Percentiles rank a stretch among this genome's conserved stretches.
phyloP scores from a whole-genome alignment of 1,140 invertebrate genomes.

The Tyrophagus putrescentiae region DNA sequence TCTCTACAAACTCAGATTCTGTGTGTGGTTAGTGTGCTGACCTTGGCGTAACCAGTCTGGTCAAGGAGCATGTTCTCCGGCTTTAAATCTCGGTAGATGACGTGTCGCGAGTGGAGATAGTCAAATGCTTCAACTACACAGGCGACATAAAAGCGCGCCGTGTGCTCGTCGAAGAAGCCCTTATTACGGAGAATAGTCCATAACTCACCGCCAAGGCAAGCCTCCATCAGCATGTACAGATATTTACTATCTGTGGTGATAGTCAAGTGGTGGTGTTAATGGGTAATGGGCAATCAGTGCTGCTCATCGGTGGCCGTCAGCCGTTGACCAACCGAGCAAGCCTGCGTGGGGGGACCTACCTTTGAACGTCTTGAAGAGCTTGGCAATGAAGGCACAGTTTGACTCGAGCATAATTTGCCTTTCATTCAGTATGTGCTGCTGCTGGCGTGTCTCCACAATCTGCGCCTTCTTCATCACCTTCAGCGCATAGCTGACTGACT shows the following conservation, averaged over 20 bases:
- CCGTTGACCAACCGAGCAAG: no score
- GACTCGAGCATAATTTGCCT: conserved; percentile 97
- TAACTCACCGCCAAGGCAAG: conserved; percentile 76
- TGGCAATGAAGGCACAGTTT: conserved; percentile 90
- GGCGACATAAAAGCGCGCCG: conserved; percentile 69
- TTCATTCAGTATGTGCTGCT: conserved; percentile 98
- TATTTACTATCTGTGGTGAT: conserved; percentile 32
- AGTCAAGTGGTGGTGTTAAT: no score
- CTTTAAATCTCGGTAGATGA: conserved; percentile 85
- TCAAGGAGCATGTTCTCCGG: conserved; percentile 73
- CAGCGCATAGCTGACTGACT: conserved; percentile 71
- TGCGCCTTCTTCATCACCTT: conserved; percentile 99
- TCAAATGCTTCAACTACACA: conserved; percentile 83
- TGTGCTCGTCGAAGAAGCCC: conserved; percentile 64
- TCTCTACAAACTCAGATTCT: no score
- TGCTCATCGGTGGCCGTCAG: no score
- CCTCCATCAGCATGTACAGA: conserved; percentile 92
- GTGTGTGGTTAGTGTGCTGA: no score
- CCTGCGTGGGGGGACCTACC: conserved; percentile 44
- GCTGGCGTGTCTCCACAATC: conserved; percentile 94
- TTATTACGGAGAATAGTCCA: conserved; percentile 74
- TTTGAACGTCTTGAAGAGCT: conserved; percentile 83
- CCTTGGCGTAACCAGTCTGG: conserved; percentile 72
- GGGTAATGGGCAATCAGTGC: no score
- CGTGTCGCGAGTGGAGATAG: conserved; percentile 68